Evolutionary conservation across 2,113 vertebrate genomes (phyloP), one percentile per base, ranked within the genome.

Genomic region (Murina feae): DNA sequence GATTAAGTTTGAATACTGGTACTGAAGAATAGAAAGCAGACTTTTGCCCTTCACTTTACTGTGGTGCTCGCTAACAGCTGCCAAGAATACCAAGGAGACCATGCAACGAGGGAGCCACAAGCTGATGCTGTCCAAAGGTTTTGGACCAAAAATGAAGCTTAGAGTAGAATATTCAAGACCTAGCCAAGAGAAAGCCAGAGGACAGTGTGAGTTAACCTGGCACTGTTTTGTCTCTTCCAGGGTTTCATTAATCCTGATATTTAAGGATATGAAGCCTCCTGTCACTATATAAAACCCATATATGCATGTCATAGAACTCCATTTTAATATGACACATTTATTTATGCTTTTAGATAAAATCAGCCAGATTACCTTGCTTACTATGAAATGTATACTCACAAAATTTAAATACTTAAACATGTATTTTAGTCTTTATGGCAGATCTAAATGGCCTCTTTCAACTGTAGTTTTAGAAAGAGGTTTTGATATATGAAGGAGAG

Each of bases 121-220:
- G 65, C 51, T 9, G 69, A n/a, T 47, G 11, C 91, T 89, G 39
- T 53, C 35, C 72, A 60, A 58, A 83, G 87, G 20, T 20, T 72
- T 65, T 76, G 68, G 42, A 32, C 55, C 55, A n/a, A 92, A 90
- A 75, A 30, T 39, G 32, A 91, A 91, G 55, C 86, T 60, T 66
- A 75, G 30, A 71, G 32, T 65, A 86, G 86, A 81, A 58, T 90
- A 86, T 89, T 91, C 49, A 93, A 86, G 51, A 93, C n/a, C 7
- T 47, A 83, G 25, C 58, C 65, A 81, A 91, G 60, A 53, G 1
- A 89, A 94, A 85, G 63, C n/a, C 79, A 72, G 51, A 86, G 23
- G 68, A 42, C 39, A 81, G 9, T 3, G 0, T 37, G 66, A 23
- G 17, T 30, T 75, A 58, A 81, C 25, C 35, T 68, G n/a, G 35